phyloP scores from a whole-genome alignment of 2,113 vertebrate genomes.

The Andinoacara biseriatus region DNA sequence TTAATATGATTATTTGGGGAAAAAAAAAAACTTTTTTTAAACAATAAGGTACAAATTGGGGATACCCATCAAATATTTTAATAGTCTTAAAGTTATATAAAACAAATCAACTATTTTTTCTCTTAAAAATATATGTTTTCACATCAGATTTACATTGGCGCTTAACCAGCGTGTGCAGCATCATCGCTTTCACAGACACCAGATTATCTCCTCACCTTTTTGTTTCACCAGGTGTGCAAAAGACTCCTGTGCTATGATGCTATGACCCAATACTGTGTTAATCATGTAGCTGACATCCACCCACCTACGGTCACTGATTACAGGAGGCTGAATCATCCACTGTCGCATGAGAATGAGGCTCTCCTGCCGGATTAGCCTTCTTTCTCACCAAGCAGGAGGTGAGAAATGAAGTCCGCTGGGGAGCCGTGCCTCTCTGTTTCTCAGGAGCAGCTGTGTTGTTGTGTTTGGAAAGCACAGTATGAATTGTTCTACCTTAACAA shows the following conservation, averaged over 20 bases:
- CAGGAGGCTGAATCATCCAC: not conserved
- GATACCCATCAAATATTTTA: not conserved
- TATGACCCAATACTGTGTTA: not conserved
- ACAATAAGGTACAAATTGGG: not conserved
- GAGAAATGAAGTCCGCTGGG: not conserved
- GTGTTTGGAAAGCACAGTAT: not conserved
- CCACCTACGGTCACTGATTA: not conserved
- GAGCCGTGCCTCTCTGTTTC: not conserved
- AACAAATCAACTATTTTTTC: too few species aligned
- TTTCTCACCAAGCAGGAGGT: not conserved
- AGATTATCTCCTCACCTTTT: not conserved
- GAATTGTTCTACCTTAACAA: not conserved
- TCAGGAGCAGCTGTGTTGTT: not conserved
- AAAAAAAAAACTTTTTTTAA: not conserved
- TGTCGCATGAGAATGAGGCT: fast-evolving
- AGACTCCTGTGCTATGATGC: not conserved
- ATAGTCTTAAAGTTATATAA: not conserved
- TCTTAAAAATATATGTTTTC: too few species aligned
- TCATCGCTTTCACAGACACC: not conserved
- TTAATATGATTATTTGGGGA: too few species aligned
- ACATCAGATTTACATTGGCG: not conserved
- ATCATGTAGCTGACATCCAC: not conserved
- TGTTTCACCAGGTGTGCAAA: not conserved
- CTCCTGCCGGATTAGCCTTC: fast-evolving
- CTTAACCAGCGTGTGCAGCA: not conserved